Base-by-base conservation (phyloP, 2,797 vertebrate species). In the Acanthurus lineatus region DNA sequence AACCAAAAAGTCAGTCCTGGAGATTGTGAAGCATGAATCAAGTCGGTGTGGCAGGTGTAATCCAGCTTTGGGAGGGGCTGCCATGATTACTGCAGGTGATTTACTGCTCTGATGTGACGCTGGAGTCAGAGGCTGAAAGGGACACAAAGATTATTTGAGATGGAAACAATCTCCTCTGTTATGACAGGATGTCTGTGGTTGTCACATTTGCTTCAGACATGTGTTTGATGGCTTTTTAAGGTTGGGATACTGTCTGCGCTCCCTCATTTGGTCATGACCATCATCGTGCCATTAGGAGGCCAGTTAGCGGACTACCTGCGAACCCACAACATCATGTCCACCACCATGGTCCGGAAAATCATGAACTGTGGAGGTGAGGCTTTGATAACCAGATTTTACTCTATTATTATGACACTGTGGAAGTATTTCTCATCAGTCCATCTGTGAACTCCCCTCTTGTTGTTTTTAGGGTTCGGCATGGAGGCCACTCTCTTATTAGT, bases 201-300 rank as follows among this genome's bases (percentile, higher is more conserved):
- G 32, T 28, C 22, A 28, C 49, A 2, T 38, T 28, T 57, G 22
- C 19, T 64, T 28, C 58, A 48, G 32, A 35, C 32, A 35, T 35
- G 6, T 35, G 32, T 35, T 35, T 35, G 32, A 35, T 35, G 32
- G 5, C 1, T 35, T 35, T 35, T 35, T 84, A 78, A 99, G 98
- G 98, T 99, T 85, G 98, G 98, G 70, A 96, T 99, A 90, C 89
- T 99, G 74, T 99, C 98, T 64, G 98, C 97, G 35, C 92, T 99
- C 75, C 98, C 98, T 0, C 98, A 99, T 91, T 93, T 99, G 89
- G 98, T 99, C 89, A 99, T 99, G 98, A 99, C 98, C 28, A 98
- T 99, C 87, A 97, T 99, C 35, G 98, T 99, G 77, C 98, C 97
- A 44, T 95, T 99, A n/a, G 98, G 98, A 70, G 97, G 98, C 63